Evolutionary conservation across 2,888 invertebrate genomes (phyloP), one percentile per base, ranked within the genome.

Genomic region (Catocala sponsa): DNA sequence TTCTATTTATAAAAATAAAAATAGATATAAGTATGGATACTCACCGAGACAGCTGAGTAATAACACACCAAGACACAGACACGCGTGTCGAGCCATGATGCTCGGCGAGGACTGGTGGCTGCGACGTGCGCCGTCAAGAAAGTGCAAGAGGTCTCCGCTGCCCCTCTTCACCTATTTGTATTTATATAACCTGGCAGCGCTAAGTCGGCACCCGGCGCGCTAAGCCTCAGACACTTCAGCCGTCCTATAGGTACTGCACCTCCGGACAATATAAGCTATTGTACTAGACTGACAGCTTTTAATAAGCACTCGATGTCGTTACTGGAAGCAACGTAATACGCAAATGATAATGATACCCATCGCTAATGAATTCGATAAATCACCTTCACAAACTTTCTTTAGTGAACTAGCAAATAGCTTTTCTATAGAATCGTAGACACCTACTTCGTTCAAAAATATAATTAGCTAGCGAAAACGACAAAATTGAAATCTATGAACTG

Each of bases 141-240:
- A 94, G 92, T 93, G 92, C 93, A 92, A 91, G 92, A 92, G 89
- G 89, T 92, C 83, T 88, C 86, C 85, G 83, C 80, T 86, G 92
- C 94, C 94, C 94, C 94, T 94, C 94, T 93, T 93, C 91, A 90
- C 87, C 91, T 92, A 92, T 92, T 93, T 92, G 92, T 92, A 92
- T 94, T 94, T 94, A 94, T 94, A 94, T 93, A 94, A 94, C 87
- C 88, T 83, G 88, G 80, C 88, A 84, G 84, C 83, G 82, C 79
- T 80, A 82, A 79, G 80, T 82, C 79, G 75, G 78, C 84, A 82
- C 85, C 78, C 85, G 81, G 73, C 85, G 81, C 80, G 78, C 80
- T 81, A 79, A 78, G 72, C 78, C 80, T 81, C 79, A 78, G 72
- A 83, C 77, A 82, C 86, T 80, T 83, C 83, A 82, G 80, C 82